A percentile compares a stretch with the other conserved stretches of the same genome.
phyloP scores from a whole-genome alignment of 2,797 vertebrate species.

The Gadopsis bispinosus region DNA sequence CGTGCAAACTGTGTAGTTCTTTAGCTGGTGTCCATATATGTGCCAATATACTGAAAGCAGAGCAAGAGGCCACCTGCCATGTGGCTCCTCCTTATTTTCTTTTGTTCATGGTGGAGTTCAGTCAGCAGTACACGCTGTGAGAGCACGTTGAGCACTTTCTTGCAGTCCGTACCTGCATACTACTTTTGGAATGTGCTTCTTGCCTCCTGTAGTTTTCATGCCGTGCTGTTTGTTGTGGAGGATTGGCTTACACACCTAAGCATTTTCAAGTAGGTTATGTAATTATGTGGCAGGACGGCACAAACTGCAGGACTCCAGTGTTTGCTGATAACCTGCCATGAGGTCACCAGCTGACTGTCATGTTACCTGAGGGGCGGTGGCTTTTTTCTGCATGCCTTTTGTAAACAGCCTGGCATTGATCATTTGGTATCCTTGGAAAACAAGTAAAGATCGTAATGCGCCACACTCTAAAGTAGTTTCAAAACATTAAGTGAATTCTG shows the following conservation, averaged over 20 bases:
- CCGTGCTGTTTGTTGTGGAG: background rate
- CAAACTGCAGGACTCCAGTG: slow-evolving; percentile 34
- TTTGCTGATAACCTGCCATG: slow-evolving; percentile 67
- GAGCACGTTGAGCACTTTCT: background rate
- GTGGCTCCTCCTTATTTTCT: slow-evolving; percentile 70
- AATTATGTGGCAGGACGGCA: slow-evolving; percentile 21
- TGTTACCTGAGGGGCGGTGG: slow-evolving; percentile 70
- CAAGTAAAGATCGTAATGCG: background rate
- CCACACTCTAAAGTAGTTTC: background rate
- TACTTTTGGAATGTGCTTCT: background rate
- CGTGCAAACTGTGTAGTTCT: background rate
- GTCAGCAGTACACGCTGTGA: slow-evolving; percentile 13
- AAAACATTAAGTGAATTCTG: background rate
- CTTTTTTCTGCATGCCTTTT: slow-evolving; percentile 13
- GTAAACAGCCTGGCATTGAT: slow-evolving; percentile 10
- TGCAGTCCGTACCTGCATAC: background rate
- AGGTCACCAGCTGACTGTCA: slow-evolving; percentile 77
- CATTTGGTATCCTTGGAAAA: background rate
- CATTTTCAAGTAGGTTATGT: slow-evolving; percentile 34
- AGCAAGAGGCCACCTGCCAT: slow-evolving; percentile 71
- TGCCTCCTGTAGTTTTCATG: background rate
- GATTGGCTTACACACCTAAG: background rate
- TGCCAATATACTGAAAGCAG: slow-evolving; percentile 24
- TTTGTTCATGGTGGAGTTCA: slow-evolving; percentile 66
- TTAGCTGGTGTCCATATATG: too few species aligned